These are phyloP conservation scores for Armadillidium nasatum DNA, from an alignment of 1,140 invertebrate genomes.

Conservation along the genomic window DNA sequence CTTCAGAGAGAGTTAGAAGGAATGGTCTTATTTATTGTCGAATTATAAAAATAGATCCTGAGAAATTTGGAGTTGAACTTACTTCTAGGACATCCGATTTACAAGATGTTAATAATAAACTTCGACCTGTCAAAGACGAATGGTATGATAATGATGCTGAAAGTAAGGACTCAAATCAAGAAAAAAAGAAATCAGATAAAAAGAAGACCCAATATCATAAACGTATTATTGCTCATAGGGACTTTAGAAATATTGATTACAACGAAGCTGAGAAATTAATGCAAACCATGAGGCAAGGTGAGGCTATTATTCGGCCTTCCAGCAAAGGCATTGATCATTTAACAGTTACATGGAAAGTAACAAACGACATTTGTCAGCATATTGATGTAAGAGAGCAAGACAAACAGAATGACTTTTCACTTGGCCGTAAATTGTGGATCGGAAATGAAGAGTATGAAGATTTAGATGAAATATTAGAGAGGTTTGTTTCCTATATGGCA, in stretches of 20 bases:
- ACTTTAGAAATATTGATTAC: slow-evolving; percentile 95
- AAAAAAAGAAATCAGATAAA: slow-evolving; percentile 73
- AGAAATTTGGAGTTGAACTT: slow-evolving; percentile 88
- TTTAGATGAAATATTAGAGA: slow-evolving; percentile 96
- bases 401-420: slow-evolving; percentile 92
- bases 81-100: slow-evolving; percentile 91
- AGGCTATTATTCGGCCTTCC: slow-evolving; percentile 91
- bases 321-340: slow-evolving; percentile 92
- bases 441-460: slow-evolving; percentile 92
- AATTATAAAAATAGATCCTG: slow-evolving; percentile 93
- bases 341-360: slow-evolving; percentile 97
- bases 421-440: slow-evolving; percentile 85
- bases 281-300: slow-evolving; percentile 88
- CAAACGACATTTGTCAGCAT: slow-evolving; percentile 89
- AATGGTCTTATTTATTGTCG: slow-evolving; percentile 87
- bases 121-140: slow-evolving; percentile 80
- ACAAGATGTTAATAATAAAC: slow-evolving; percentile 81
- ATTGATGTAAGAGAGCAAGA: slow-evolving; percentile 93
- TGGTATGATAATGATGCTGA: slow-evolving; percentile 89
- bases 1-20: slow-evolving; percentile 79
- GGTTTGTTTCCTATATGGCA: slow-evolving; percentile 94
- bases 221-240: slow-evolving; percentile 93
- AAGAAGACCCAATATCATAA: slow-evolving; percentile 80
- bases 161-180: slow-evolving; percentile 69
- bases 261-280: slow-evolving; percentile 87